Evolutionary conservation across 2,113 vertebrate species (phyloP).

Genomic region (Phasianus colchicus): DNA sequence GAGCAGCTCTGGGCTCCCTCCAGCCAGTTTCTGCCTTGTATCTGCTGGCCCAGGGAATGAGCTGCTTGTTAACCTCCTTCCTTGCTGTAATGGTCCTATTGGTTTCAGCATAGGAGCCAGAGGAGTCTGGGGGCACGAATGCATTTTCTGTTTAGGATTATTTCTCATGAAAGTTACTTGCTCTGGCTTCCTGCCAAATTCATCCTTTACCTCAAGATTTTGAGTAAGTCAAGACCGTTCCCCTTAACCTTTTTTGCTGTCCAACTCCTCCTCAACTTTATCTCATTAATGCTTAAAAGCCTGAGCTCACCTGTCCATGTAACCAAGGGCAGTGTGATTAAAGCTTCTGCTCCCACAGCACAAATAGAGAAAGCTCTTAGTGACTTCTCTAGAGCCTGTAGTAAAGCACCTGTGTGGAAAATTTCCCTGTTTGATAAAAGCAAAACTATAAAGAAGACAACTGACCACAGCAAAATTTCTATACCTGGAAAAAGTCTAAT

Average conservation of each 20-base stretch:
- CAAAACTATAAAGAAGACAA: neutral
- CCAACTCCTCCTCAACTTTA: neutral
- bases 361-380: neutral
- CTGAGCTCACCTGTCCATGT: neutral
- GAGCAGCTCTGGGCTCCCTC: constrained; percentile 27
- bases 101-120: neutral
- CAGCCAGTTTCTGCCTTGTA: neutral
- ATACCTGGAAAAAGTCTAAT: neutral
- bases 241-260: neutral
- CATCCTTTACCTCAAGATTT: neutral
- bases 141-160: neutral
- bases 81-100: neutral
- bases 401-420: neutral
- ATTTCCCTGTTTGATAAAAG: neutral
- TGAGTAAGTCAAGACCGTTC: neutral
- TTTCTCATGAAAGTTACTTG: neutral
- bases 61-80: neutral
- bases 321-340: neutral
- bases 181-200: neutral
- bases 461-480: neutral
- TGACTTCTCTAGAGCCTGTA: neutral
- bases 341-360: neutral
- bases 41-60: neutral
- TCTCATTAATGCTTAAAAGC: neutral
- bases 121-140: neutral